Conservation (phyloP, 2,888 invertebrate genomes). For the Eupithecia centaureata region DNA sequence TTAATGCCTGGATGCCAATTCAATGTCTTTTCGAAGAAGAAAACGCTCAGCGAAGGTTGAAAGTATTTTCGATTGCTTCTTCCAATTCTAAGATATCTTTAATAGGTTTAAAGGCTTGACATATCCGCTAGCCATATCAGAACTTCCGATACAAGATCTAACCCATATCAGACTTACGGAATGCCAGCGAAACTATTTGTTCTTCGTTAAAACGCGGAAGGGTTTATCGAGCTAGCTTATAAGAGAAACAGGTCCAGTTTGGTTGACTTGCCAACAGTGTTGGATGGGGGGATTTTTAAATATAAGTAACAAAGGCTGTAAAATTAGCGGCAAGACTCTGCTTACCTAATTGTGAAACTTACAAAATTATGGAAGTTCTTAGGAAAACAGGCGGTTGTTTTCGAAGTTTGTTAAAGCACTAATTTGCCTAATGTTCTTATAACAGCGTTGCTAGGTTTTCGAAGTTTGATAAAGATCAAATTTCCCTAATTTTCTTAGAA, state of each 20-base stretch:
- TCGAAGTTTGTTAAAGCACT: neutral
- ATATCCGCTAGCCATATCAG: neutral
- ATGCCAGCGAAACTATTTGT: constrained; percentile 4
- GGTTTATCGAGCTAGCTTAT: neutral
- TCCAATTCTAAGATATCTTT: neutral
- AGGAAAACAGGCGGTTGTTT: neutral
- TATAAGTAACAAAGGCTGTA: neutral
- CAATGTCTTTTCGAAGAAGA: neutral
- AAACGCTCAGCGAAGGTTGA: neutral
- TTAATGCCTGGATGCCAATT: no score
- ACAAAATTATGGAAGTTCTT: neutral
- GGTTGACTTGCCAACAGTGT: neutral
- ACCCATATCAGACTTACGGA: constrained; percentile 1
- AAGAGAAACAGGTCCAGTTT: neutral
- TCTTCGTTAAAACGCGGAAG: neutral
- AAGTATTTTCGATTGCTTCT: neutral
- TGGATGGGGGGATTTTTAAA: neutral
- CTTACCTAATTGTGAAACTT: neutral
- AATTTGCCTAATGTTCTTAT: neutral
- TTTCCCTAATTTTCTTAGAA: neutral
- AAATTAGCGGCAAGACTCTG: neutral
- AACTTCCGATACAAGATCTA: constrained; percentile 3
- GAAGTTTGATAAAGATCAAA: neutral
- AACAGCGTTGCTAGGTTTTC: neutral
- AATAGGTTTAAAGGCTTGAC: neutral